These are phyloP conservation scores for Dugesia japonica DNA, from an alignment of 2,888 invertebrate genomes.

Conservation along the genomic window DNA sequence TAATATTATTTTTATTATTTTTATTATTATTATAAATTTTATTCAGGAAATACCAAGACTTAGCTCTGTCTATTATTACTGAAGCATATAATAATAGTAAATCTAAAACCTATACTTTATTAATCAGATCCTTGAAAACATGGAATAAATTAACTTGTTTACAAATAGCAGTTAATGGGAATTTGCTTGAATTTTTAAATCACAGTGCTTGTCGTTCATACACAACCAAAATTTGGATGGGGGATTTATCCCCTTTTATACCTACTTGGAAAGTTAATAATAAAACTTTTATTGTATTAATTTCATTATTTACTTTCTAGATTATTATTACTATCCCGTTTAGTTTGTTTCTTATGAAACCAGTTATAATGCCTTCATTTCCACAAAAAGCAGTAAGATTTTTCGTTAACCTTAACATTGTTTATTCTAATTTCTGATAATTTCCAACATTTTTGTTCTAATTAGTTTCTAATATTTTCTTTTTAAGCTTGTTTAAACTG, in stretches of 20 bases:
- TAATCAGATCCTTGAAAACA: background rate
- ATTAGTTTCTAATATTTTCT: no score
- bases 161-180: background rate
- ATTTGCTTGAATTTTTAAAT: background rate
- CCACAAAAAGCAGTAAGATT: background rate
- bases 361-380: background rate
- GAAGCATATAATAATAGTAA: background rate
- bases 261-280: background rate
- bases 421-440: no score
- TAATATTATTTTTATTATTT: no score
- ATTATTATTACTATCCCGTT: background rate
- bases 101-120: background rate
- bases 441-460: no score
- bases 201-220: background rate
- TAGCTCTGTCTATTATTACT: background rate
- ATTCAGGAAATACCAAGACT: background rate
- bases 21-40: no score
- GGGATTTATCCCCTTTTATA: background rate
- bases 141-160: background rate
- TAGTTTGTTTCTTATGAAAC: slow-evolving; percentile 12
- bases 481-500: no score
- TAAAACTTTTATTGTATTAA: background rate
- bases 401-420: no score
- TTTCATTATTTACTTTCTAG: background rate
- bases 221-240: background rate